phyloP scores from a whole-genome alignment of 1,140 invertebrate genomes.

The Philaenus spumarius region DNA sequence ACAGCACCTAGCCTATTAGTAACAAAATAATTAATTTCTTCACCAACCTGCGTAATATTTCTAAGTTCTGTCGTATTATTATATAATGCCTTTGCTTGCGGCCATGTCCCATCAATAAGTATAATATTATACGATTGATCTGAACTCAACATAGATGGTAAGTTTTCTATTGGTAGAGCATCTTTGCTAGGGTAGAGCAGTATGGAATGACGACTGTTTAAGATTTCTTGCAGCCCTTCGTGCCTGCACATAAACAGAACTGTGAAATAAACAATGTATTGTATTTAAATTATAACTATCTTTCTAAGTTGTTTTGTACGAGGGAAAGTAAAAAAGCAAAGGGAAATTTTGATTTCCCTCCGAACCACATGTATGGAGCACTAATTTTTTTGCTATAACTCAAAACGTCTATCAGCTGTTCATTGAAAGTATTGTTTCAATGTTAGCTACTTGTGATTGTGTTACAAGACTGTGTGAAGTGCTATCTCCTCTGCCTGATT shows the following conservation, averaged over 20 bases:
- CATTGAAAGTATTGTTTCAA: no score
- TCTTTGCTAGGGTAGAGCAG: conserved; percentile 75
- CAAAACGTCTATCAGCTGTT: no score
- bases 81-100: conserved; percentile 84
- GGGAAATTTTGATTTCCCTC: no score
- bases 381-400: no score
- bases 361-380: no score
- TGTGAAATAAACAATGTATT: background rate
- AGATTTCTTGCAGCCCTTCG: conserved; percentile 56
- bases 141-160: conserved; percentile 34
- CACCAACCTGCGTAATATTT: conserved; percentile 47
- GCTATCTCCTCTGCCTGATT: no score
- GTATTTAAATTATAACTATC: no score
- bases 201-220: conserved; percentile 62
- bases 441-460: no score
- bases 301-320: no score
- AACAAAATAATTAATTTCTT: background rate
- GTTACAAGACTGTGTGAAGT: no score
- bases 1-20: background rate
- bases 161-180: conserved; percentile 54
- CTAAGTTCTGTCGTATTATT: conserved; percentile 61
- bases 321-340: no score
- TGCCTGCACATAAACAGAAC: conserved; percentile 46
- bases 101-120: conserved; percentile 90
- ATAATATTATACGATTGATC: conserved; percentile 63